These are phyloP conservation scores for Balearica regulorum DNA, from an alignment of 2,797 vertebrate species.

Conservation along the genomic window DNA sequence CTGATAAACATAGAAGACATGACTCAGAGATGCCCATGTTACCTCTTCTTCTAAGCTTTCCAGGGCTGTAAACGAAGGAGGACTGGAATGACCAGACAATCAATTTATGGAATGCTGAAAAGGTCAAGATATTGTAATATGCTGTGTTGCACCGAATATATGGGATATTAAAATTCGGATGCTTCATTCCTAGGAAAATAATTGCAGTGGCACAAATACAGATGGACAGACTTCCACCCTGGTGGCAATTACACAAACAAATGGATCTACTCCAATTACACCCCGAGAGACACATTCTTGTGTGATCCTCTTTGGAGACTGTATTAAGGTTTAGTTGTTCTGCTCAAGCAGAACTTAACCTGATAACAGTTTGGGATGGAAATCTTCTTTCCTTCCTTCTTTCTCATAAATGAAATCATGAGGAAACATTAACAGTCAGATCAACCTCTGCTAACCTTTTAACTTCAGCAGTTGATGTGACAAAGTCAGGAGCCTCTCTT, in stretches of 20 bases:
- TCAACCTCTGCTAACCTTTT: neutral
- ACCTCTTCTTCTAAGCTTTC: slow-evolving; percentile 37
- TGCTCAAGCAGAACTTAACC: neutral
- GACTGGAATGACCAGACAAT: slow-evolving; percentile 33
- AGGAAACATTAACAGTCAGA: neutral
- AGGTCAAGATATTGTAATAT: slow-evolving; percentile 58
- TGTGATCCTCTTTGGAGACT: neutral
- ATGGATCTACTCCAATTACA: neutral
- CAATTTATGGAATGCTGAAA: slow-evolving; percentile 65
- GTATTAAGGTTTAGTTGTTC: neutral
- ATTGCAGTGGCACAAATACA: neutral
- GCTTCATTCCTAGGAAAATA: slow-evolving; percentile 10
- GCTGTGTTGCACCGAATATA: neutral
- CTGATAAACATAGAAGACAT: slow-evolving; percentile 22
- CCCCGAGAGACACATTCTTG: neutral
- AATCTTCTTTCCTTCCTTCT: neutral
- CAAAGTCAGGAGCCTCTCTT: neutral
- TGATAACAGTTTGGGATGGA: neutral
- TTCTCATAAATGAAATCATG: neutral
- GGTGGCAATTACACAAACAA: slow-evolving; percentile 8
- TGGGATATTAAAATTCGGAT: neutral
- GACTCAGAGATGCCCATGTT: slow-evolving; percentile 13
- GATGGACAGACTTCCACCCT: neutral
- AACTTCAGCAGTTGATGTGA: neutral
- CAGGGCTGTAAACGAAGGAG: slow-evolving; percentile 31